These are phyloP conservation scores for Mamestra brassicae DNA, from an alignment of 2,888 invertebrate genomes.

Conservation along the genomic window DNA sequence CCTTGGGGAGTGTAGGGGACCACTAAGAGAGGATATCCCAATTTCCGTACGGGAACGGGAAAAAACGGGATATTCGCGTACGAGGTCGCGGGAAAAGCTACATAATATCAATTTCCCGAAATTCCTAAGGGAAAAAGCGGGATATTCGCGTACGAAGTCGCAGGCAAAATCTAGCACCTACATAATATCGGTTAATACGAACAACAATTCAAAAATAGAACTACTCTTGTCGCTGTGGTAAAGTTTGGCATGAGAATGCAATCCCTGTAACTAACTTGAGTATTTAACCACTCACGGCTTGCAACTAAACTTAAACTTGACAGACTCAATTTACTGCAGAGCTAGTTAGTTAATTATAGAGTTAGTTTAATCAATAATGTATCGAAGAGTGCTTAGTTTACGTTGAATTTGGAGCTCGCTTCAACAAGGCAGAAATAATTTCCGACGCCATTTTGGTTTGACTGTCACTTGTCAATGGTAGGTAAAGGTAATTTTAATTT, in stretches of 20 bases:
- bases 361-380: conserved; percentile 16
- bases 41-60: no score
- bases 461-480: neutral
- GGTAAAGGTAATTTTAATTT: neutral
- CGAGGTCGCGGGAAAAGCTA: no score
- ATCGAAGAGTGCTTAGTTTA: neutral
- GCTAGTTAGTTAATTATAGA: conserved; percentile 11
- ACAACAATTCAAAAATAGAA: neutral
- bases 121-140: no score
- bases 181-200: neutral
- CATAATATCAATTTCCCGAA: no score
- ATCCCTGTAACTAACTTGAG: conserved; percentile 11
- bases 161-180: no score
- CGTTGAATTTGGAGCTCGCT: neutral
- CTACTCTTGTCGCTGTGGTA: neutral
- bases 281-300: conserved; percentile 31
- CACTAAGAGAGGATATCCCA: no score
- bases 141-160: no score
- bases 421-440: neutral
- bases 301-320: conserved; percentile 26
- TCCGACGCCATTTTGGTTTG: neutral
- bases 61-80: no score
- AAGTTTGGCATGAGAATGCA: conserved; percentile 1
- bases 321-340: conserved; percentile 28
- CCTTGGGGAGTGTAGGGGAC: no score